phyloP scores from a whole-genome alignment of 2,888 invertebrate genomes.

The Nemapogon koenigi region DNA sequence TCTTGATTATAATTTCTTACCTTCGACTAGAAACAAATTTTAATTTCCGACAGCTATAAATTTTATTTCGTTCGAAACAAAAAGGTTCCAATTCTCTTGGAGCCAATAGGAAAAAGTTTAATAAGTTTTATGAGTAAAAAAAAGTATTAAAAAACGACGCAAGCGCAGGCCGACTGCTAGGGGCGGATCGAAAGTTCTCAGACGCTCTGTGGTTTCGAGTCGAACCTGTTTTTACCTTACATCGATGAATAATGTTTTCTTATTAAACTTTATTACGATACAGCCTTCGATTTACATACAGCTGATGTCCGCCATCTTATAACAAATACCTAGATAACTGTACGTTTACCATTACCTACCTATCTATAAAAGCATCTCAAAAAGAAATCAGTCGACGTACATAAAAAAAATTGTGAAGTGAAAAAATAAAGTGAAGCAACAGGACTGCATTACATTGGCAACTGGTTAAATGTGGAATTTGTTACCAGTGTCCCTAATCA shows the following conservation, averaged over 20 bases:
- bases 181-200: constrained; percentile 42
- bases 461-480: too few relatives aligned
- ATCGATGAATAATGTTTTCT: constrained; percentile 15
- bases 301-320: too few relatives aligned
- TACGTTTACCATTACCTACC: too few relatives aligned
- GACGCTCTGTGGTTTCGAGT: constrained; percentile 35
- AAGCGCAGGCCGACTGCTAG: constrained; percentile 34
- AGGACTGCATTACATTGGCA: too few relatives aligned
- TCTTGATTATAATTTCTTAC: constrained; percentile 27
- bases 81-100: constrained; percentile 44
- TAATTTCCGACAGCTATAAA: constrained; percentile 52
- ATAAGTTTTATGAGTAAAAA: constrained; percentile 32
- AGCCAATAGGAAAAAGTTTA: constrained; percentile 61
- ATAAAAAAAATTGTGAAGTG: too few relatives aligned
- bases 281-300: constrained; percentile 17
- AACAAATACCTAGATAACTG: too few relatives aligned
- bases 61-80: constrained; percentile 42
- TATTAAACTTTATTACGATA: constrained; percentile 12
- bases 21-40: not conserved
- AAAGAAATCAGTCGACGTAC: too few relatives aligned
- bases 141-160: constrained; percentile 28
- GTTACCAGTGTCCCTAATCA: not conserved
- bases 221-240: constrained; percentile 34
- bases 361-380: too few relatives aligned
- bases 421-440: too few relatives aligned